Evolutionary conservation across 2,797 vertebrate genomes (phyloP), one percentile per base, ranked within the genome.

Genomic region (Cossypha polioptera): DNA sequence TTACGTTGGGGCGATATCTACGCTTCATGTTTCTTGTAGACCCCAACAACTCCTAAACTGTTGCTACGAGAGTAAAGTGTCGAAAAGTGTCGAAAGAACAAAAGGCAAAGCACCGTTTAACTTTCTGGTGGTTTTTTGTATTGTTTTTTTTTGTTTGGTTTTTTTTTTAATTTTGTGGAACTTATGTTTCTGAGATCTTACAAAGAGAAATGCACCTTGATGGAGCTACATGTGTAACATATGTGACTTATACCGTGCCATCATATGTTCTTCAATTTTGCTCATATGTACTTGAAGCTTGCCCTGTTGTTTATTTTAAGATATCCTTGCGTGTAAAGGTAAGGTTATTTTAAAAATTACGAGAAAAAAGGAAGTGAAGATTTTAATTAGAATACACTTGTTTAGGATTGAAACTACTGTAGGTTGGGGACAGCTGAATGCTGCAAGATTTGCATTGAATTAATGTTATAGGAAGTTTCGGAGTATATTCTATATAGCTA

Each of bases 241-340:
- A 1, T 0, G 28, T 21, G 26, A 80, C 20, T 78, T 29, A 5
- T 2, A 29, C 7, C 4, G 10, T 17, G 7, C 20, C 25, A 2
- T 71, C 5, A 0, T 16, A 2, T 38, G 4, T 74, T 87, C n/a
- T 38, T 29, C n/a, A 26, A 10, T 74, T 82, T 53, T 63, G 17
- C 18, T 89, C 24, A 9, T 11, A 33, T 40, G 28, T 61, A 33
- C 53, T 67, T 13, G 15, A 53, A 63, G 29, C 16, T 50, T 8
- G 14, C 11, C 10, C 54, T 61, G 72, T 62, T 62, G 7, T 53
- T 4, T 74, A 3, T 71, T 77, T 76, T 40, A 53, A 71, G 61
- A 17, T 67, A 16, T 3, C 3, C 2, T 33, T 76, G 16, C 35
- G 10, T 63, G 4, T 62, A 35, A 55, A 53, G 43, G 13, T 26